A percentile compares a stretch with the other conserved stretches of the same genome.
Conservation (phyloP, 1,140 invertebrate genomes). For the Pseudomyrmex concolor region DNA sequence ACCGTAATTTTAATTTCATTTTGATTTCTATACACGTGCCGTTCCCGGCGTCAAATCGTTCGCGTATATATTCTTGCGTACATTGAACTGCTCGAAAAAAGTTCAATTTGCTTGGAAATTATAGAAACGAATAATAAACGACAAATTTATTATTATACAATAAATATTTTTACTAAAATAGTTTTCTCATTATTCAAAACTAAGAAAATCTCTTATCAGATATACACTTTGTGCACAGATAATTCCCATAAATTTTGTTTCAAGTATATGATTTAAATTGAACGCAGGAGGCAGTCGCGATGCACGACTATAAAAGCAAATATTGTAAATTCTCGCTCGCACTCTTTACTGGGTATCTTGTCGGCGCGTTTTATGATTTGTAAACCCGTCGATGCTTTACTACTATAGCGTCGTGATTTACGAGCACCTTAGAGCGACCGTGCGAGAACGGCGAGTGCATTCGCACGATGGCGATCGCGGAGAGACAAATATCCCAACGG, state of each 20-base stretch:
- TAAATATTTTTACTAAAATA: too few relatives aligned
- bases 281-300: not conserved
- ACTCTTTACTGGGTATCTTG: not conserved
- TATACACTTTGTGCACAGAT: too few relatives aligned
- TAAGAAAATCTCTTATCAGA: too few relatives aligned
- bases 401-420: not conserved
- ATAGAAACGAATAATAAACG: too few relatives aligned
- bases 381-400: not conserved
- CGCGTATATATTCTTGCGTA: not conserved
- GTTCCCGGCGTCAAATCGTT: not conserved
- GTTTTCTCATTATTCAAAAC: too few relatives aligned
- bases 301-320: not conserved
- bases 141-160: too few relatives aligned
- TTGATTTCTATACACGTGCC: constrained; percentile 33
- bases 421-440: not conserved
- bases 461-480: not conserved
- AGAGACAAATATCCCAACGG: not conserved
- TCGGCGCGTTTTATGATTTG: constrained; percentile 6
- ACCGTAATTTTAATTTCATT: constrained; percentile 53
- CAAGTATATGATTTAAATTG: not conserved
- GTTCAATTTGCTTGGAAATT: too few relatives aligned
- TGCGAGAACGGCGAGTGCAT: not conserved
- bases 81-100: too few relatives aligned
- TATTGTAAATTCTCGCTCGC: constrained; percentile 3
- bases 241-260: too few relatives aligned